Base-by-base conservation (phyloP, 2,113 vertebrate species). In the Heptranchias perlo region DNA sequence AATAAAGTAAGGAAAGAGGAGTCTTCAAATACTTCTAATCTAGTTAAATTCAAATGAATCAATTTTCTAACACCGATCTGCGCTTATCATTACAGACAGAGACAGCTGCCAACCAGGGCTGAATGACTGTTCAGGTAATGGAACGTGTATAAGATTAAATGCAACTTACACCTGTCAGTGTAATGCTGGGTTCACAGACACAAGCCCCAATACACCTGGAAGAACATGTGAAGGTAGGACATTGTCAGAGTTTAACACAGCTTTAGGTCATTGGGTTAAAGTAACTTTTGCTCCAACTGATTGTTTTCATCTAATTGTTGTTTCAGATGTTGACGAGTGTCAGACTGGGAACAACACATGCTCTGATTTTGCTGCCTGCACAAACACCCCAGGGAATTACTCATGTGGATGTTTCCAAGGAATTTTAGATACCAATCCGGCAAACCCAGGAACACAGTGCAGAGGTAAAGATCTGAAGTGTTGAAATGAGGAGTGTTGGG, bases 101-200 rank as follows among this genome's bases (percentile, higher is more conserved):
- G 96, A 97, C 0, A 96, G 96, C 61, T 97, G 97, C 49, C 47
- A 96, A 47, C 95, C 96, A 5, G 92, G 18, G 84, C 95, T 96
- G 39, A 96, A 97, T 54, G 96, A 0, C 69, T 97, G 97, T 76
- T 91, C 96, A 13, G 31, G 44, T 96, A 35, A 97, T 87, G 97
- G 97, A 52, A 54, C 96, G 52, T 97, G 97, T 67, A 97, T 10
- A 16, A 13, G 54, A 76, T 44, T 49, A 49, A 95, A 86, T 93
- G 96, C 96, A 52, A 52, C 35, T 64, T 96, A 96, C 54, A 94
- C 96, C 58, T 97, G 97, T 4, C 47, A 94, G 0, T 97, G 97
- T 96, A 93, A 96, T 0, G 0, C 87, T 47, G 96, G 96, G 86
- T 97, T 96, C 96, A 96, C 4, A 21, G 97, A 97, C 3, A 25